Evolutionary conservation across 2,888 invertebrate species (phyloP), one percentile per base, ranked within the genome.

Genomic region (Helleia helle): DNA sequence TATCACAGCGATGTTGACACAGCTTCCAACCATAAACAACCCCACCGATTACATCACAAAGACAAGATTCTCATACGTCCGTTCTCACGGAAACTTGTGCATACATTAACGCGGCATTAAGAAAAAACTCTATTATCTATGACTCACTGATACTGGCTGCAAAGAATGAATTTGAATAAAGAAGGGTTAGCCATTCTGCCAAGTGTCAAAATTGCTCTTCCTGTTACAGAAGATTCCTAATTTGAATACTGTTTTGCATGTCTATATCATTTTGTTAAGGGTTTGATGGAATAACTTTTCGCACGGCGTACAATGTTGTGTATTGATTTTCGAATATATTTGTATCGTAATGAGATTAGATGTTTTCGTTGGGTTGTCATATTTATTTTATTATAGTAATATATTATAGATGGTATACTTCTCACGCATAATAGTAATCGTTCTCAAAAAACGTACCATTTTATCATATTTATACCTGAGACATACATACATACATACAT

Each of bases 121-220:
- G 50, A 62, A 64, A 66, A 69, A 66, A 62, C 52, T 56, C 59
- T 59, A 70, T 76, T 75, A 74, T 74, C 73, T 73, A 58, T 62
- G 55, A 54, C 57, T 56, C 61, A 62, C 49, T 53, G 56, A 65
- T 60, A 69, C 74, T 74, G 72, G 68, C 65, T 69, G 62, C 61
- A 68, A 64, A 67, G 62, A 56, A 42, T 46, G 60, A 66, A 80
- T 80, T 80, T 80, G 68, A 80, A 81, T 80, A 75, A 63, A 64
- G 65, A 71, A 71, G 76, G 74, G 73, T 69, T 62, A 59, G 56
- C 68, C 62, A 81, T 83, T 84, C 80, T 81, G 73, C 65, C 55
- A 62, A 76, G 84, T 83, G 84, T 83, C 81, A 81, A 79, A 83
- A 81, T 79, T 77, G 71, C 70, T 80, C 81, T 81, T 81, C 81